Evolutionary conservation across 1,140 invertebrate genomes (phyloP).

Genomic region (Drosophila sturtevanti): DNA sequence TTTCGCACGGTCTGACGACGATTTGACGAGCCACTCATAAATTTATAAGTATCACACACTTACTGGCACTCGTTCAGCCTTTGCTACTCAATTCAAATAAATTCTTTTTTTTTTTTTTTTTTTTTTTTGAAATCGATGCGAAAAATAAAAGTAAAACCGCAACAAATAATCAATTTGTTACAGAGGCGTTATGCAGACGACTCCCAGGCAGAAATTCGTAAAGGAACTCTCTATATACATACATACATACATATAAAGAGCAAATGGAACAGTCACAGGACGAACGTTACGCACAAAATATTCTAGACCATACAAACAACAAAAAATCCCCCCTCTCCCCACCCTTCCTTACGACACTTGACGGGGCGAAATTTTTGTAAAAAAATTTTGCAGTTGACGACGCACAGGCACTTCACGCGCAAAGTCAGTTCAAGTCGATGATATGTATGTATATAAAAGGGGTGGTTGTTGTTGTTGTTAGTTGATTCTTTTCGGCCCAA

Average conservation of each 20-base stretch:
- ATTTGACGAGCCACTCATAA: constrained; percentile 66
- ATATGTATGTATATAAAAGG: not conserved
- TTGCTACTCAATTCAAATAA: constrained; percentile 61
- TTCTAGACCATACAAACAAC: constrained; percentile 18
- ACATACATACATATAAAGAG: too few relatives aligned
- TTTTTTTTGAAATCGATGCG: constrained; percentile 62
- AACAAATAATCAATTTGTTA: constrained; percentile 80
- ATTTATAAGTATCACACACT: constrained; percentile 68
- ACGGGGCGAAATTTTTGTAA: constrained; percentile 24
- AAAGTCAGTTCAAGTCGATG: constrained; percentile 14
- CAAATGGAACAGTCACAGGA: not conserved
- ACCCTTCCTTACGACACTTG: constrained; percentile 62
- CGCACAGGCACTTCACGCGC: constrained; percentile 59
- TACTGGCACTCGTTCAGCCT: constrained; percentile 5
- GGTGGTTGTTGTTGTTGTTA: not conserved
- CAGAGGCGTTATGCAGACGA: constrained; percentile 64
- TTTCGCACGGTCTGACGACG: constrained; percentile 68
- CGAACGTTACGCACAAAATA: constrained; percentile 60
- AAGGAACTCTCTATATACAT: constrained; percentile 12
- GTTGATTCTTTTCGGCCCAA: constrained; percentile 4
- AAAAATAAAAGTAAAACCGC: constrained; percentile 58
- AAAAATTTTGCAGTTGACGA: constrained; percentile 26
- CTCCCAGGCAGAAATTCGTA: constrained; percentile 17
- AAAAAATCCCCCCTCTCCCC: too few relatives aligned
- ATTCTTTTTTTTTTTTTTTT: too few relatives aligned